Evolutionary conservation across 2,113 vertebrate genomes (phyloP).

Genomic region (Thalassarche chlororhynchos): DNA sequence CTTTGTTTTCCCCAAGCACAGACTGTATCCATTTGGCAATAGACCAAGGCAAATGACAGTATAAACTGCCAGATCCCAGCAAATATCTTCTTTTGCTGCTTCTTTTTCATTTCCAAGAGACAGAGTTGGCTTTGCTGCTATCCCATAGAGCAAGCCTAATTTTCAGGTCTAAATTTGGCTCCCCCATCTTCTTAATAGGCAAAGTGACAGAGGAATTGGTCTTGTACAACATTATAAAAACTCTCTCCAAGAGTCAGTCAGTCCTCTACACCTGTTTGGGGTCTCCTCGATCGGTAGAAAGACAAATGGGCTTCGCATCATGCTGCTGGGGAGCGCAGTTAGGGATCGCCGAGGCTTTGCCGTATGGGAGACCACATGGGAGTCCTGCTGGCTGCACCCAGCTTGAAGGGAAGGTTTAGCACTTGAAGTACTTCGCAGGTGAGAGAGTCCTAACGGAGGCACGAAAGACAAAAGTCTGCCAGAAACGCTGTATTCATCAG

Average conservation of each 20-base stretch:
- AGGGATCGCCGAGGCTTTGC: neutral
- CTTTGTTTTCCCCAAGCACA: conserved; percentile 51
- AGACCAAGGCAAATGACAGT: conserved; percentile 54
- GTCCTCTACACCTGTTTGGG: neutral
- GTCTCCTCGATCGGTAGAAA: neutral
- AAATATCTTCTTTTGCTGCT: conserved; percentile 32
- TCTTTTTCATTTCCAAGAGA: neutral
- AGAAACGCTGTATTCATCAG: neutral
- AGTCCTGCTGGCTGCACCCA: neutral
- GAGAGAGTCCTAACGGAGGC: neutral
- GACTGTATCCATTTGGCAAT: conserved; percentile 51
- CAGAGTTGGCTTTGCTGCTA: neutral
- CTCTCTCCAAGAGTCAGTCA: neutral
- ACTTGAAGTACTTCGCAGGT: neutral
- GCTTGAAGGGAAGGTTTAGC: neutral
- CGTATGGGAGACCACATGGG: too few species aligned
- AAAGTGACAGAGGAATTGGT: neutral
- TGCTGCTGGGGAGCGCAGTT: fast-evolving
- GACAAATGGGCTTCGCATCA: neutral
- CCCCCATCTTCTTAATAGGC: neutral
- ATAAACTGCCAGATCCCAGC: conserved; percentile 39
- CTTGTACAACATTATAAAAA: neutral
- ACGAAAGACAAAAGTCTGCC: neutral
- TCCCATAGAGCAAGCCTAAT: neutral
- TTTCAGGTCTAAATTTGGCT: neutral